Conservation (phyloP, 2,113 vertebrate species). For the Peromyscus leucopus region DNA sequence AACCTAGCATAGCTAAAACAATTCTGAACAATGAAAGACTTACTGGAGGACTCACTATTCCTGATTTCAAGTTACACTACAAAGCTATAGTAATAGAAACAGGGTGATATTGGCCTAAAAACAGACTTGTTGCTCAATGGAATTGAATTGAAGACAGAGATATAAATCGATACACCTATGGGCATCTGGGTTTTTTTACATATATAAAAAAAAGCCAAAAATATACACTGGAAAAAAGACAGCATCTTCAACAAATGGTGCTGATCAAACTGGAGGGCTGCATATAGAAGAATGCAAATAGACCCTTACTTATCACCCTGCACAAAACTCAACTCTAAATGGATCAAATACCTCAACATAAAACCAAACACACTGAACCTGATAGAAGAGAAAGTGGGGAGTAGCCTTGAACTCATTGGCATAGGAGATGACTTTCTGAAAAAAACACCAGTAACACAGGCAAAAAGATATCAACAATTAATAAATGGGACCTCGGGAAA, state of each 20-base stretch:
- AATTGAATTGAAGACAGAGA: not conserved
- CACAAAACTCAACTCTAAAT: not conserved
- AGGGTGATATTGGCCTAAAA: not conserved
- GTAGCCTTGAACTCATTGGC: not conserved
- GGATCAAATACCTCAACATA: not conserved
- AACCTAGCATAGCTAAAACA: not conserved
- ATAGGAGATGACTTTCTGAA: not conserved
- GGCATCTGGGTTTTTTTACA: not conserved
- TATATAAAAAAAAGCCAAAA: not conserved
- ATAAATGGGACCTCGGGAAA: not conserved
- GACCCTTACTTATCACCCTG: not conserved
- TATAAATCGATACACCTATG: not conserved
- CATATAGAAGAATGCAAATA: not conserved
- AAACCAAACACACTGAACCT: not conserved
- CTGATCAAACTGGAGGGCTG: not conserved
- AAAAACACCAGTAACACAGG: not conserved
- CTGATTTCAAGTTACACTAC: not conserved
- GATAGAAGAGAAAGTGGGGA: not conserved
- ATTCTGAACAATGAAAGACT: not conserved
- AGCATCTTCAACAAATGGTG: not conserved
- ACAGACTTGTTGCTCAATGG: not conserved
- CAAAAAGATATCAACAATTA: not conserved
- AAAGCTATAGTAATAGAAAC: not conserved
- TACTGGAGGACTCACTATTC: not conserved
- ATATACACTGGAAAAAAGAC: not conserved